Conservation (phyloP, 2,113 vertebrate species). For the Arizona elegans region DNA sequence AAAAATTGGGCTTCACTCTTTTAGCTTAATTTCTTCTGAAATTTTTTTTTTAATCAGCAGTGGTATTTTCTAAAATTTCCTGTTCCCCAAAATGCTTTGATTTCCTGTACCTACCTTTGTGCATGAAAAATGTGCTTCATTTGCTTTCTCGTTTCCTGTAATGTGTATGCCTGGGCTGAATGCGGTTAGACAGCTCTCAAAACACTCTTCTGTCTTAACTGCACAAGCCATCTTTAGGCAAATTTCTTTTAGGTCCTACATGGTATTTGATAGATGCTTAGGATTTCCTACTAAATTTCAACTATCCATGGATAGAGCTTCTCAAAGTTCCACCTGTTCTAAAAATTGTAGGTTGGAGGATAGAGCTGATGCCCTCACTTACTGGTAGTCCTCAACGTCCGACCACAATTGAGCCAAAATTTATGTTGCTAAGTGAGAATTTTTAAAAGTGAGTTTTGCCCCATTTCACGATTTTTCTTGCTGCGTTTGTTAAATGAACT, state of each 20-base stretch:
- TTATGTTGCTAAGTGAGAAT: not conserved
- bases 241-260: not conserved
- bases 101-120: not conserved
- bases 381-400: not conserved
- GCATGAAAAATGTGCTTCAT: not conserved
- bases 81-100: not conserved
- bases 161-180: accelerated
- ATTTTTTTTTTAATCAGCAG: not conserved
- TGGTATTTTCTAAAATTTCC: not conserved
- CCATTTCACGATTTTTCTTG: not conserved
- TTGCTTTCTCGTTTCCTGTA: not conserved
- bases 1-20: not conserved
- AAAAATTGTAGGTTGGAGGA: not conserved
- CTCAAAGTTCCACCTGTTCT: not conserved
- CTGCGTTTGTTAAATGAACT: not conserved
- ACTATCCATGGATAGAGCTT: not conserved
- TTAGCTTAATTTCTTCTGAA: not conserved
- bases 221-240: not conserved
- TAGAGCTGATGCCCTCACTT: not conserved
- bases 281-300: not conserved
- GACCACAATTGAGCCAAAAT: not conserved
- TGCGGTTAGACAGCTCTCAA: not conserved
- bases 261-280: not conserved
- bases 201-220: not conserved
- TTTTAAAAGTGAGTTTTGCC: not conserved